Conservation (phyloP, 2,888 invertebrate genomes). For the Yponomeuta cagnagella region DNA sequence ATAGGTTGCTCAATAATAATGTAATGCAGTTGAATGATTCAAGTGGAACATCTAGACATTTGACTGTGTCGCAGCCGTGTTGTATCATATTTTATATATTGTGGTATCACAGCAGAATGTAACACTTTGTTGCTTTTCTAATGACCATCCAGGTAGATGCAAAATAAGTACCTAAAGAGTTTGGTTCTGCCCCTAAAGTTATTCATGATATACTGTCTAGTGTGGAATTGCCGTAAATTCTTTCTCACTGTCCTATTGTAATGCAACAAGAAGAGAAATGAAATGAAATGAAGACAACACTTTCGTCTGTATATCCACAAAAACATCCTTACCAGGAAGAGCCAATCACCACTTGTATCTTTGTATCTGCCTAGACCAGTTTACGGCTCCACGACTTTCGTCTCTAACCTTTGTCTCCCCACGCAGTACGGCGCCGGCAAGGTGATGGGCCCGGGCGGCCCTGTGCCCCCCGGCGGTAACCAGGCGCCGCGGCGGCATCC, state of each 20-base stretch:
- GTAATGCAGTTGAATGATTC: not conserved
- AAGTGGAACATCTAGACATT: constrained; percentile 7
- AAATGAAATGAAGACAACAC: not conserved
- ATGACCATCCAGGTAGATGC: not conserved
- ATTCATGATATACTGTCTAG: not conserved
- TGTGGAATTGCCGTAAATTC: not conserved
- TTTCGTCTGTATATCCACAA: too few relatives aligned
- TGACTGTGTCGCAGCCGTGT: constrained; percentile 36
- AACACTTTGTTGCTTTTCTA: constrained; percentile 39
- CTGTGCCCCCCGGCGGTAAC: constrained; percentile 26
- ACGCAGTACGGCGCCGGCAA: constrained; percentile 59
- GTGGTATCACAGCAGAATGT: constrained; percentile 61
- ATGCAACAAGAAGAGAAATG: not conserved
- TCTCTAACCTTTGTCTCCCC: too few relatives aligned
- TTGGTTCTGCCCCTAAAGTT: not conserved
- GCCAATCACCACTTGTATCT: not conserved
- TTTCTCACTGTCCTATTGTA: not conserved
- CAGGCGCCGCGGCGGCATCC: constrained; percentile 85
- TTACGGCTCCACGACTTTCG: not conserved
- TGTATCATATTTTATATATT: constrained; percentile 34
- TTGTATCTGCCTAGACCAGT: not conserved
- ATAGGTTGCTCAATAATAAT: not conserved
- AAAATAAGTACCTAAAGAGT: not conserved
- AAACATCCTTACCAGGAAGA: too few relatives aligned
- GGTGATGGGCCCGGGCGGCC: constrained; percentile 65